Percentiles rank a stretch among this genome's conserved stretches.
Conservation (phyloP, 2,888 invertebrate genomes). For the Zele albiditarsus region DNA sequence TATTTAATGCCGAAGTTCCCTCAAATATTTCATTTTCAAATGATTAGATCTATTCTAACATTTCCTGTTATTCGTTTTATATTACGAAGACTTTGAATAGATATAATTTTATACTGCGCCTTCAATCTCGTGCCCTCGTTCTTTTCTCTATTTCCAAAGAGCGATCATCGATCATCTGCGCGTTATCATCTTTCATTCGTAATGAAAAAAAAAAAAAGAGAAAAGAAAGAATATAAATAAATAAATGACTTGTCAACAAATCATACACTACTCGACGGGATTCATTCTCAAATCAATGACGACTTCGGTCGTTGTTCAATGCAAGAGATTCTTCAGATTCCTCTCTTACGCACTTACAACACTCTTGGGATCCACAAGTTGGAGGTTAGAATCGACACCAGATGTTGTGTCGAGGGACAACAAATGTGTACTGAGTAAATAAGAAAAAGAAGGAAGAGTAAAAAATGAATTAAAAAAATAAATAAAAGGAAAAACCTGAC, state of each 20-base stretch:
- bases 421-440: constrained; percentile 6
- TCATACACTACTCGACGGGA: not conserved
- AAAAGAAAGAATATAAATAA: not conserved
- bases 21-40: not conserved
- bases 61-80: not conserved
- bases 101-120: not conserved
- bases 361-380: constrained; percentile 19
- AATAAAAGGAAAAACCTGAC: constrained; percentile 11
- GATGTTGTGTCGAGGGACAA: constrained; percentile 34
- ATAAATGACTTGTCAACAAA: constrained; percentile 18
- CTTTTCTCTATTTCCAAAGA: not conserved
- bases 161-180: not conserved
- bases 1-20: not conserved
- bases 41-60: not conserved
- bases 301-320: not conserved
- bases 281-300: constrained; percentile 16
- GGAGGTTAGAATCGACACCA: constrained; percentile 34
- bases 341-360: not conserved
- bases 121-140: not conserved
- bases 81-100: not conserved
- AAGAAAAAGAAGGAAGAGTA: constrained; percentile 13
- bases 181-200: not conserved
- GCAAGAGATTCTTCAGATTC: constrained; percentile 1
- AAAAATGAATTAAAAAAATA: constrained; percentile 3
- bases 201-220: not conserved